Conservation (phyloP, 2,797 vertebrate species). For the Ataeniobius toweri region DNA sequence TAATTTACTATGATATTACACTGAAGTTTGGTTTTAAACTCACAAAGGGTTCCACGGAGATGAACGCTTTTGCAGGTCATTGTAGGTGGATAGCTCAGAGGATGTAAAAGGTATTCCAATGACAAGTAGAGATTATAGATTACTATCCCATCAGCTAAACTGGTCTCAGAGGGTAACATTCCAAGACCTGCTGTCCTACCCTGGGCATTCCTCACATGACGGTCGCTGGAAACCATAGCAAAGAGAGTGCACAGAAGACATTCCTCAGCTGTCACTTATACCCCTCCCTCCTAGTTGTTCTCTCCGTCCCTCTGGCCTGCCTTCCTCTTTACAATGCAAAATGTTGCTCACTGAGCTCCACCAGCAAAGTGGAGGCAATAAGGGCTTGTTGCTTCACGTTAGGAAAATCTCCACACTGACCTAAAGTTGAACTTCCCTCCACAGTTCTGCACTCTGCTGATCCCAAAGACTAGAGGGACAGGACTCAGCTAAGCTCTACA, state of each 20-base stretch:
- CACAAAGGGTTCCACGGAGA: neutral
- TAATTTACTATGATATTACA: neutral
- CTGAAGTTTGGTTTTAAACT: neutral
- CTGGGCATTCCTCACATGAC: constrained; percentile 88
- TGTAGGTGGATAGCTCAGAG: constrained; percentile 18
- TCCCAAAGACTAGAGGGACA: constrained; percentile 28
- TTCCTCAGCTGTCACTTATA: constrained; percentile 91
- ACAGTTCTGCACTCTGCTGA: constrained; percentile 10
- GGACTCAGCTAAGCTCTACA: constrained; percentile 44
- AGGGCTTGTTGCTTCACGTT: constrained; percentile 39
- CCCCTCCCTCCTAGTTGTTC: constrained; percentile 63
- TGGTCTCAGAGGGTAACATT: constrained; percentile 83
- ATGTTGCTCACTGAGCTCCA: constrained; percentile 61
- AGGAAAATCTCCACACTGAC: constrained; percentile 57
- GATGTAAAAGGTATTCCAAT: constrained; percentile 12
- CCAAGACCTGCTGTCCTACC: constrained; percentile 80
- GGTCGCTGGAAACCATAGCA: constrained; percentile 85
- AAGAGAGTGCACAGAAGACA: constrained; percentile 81
- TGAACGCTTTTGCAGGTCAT: neutral
- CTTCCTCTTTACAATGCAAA: constrained; percentile 44
- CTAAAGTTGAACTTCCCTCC: constrained; percentile 62
- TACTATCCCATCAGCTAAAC: constrained; percentile 59
- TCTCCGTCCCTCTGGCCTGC: constrained; percentile 32
- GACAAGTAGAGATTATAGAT: constrained; percentile 47
- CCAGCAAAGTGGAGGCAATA: constrained; percentile 48